Conservation (phyloP, 2,113 vertebrate species). For the Stomatorhinus ivindoensis region DNA sequence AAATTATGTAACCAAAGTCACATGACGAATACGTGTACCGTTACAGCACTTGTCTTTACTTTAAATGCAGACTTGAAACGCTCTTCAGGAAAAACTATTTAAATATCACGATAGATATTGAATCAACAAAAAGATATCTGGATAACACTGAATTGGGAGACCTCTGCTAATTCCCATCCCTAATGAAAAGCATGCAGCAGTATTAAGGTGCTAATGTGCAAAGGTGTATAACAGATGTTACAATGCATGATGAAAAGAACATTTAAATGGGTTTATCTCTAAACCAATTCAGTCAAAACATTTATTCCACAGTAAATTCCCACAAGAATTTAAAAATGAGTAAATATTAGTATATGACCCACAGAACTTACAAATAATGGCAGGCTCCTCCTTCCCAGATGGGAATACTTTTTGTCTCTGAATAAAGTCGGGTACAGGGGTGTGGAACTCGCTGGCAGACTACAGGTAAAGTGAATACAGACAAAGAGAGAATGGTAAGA, state of each 20-base stretch:
- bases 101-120: background rate
- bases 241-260: background rate
- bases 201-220: background rate
- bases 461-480: slow-evolving; percentile 36
- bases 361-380: slow-evolving; percentile 44
- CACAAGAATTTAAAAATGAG: background rate
- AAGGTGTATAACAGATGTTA: background rate
- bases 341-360: background rate
- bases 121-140: background rate
- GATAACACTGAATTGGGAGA: background rate
- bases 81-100: background rate
- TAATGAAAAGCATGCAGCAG: background rate
- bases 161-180: background rate
- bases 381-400: slow-evolving; percentile 71
- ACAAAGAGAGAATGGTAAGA: background rate
- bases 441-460: slow-evolving; percentile 67
- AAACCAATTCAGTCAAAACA: background rate
- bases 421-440: slow-evolving; percentile 67
- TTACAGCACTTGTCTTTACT: background rate
- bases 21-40: background rate
- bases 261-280: background rate
- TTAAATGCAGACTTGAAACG: background rate
- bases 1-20: background rate
- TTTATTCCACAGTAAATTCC: background rate
- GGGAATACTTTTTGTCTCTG: slow-evolving; percentile 65